Conservation (phyloP, 2,888 invertebrate genomes). For the Gryllus longicercus region DNA sequence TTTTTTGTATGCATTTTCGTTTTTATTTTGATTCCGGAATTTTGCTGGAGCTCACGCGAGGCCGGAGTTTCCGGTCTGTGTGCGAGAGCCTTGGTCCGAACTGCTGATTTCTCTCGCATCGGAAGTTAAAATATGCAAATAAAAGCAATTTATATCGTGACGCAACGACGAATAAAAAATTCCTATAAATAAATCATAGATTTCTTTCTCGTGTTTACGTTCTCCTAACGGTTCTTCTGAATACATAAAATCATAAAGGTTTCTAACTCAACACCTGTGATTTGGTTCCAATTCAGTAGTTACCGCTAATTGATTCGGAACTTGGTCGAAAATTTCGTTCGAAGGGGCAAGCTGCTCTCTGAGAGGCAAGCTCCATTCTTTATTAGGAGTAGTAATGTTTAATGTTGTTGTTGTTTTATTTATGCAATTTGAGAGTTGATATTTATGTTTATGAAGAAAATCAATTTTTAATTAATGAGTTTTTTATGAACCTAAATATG, state of each 20-base stretch:
- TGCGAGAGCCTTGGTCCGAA: not conserved
- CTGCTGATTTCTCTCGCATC: not conserved
- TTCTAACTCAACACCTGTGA: conserved; percentile 1
- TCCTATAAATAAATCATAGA: not conserved
- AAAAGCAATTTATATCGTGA: conserved; percentile 1
- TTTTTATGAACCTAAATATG: too few relatives aligned
- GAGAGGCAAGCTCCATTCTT: too few relatives aligned
- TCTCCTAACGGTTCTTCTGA: not conserved
- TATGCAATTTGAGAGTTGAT: too few relatives aligned
- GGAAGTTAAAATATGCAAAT: conserved; percentile 17
- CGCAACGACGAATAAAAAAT: conserved; percentile 9
- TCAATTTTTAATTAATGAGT: too few relatives aligned
- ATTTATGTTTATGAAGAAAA: too few relatives aligned
- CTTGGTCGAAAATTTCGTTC: too few relatives aligned
- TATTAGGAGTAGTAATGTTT: too few relatives aligned
- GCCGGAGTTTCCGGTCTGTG: not conserved
- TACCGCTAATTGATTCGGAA: too few relatives aligned
- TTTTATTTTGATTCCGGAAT: conserved; percentile 3
- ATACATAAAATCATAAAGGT: not conserved
- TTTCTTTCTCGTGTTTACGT: conserved; percentile 3
- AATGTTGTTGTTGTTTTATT: too few relatives aligned
- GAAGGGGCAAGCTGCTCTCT: too few relatives aligned
- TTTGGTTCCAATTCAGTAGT: too few relatives aligned
- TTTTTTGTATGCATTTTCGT: not conserved
- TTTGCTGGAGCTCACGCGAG: not conserved